Evolutionary conservation across 2,888 invertebrate genomes (phyloP), one percentile per base, ranked within the genome.

Genomic region (Dermolepida albohirtum): DNA sequence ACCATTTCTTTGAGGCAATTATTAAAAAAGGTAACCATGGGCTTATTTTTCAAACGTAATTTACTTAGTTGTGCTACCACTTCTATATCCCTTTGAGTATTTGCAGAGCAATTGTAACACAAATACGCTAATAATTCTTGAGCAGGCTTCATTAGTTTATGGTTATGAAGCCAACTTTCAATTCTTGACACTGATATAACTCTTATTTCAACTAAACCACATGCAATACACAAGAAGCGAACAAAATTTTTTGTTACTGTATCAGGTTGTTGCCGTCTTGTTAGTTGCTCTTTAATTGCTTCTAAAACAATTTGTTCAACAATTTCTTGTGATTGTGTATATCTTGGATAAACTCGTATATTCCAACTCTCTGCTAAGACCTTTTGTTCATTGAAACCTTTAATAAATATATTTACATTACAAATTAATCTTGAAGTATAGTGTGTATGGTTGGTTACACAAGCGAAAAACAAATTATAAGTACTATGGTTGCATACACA

Each of bases 81-180:
- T 78, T 92, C 91, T 27, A 88, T 84, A 75, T 92, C 92, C 50
- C 84, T 68, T 72, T 88, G 87, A 5, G 89, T 88, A 73, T 87
- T 88, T 5, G 89, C 86, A 14, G 91, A 92, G 74, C 96, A 95
- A 85, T 98, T 98, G 75, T 92, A 90, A 81, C 97, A 97, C 73
- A 98, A 89, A 77, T 94, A 92, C 64, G 96, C 92, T 27, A 98
- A 84, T 64, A 98, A 83, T 83, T 98, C 98, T 81, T 97, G 96
- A 0, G 96, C 96, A 17, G 93, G 90, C 76, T 95, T 91, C 86
- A 94, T 93, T 64, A 97, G 84, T 87, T 98, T 98, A 70, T 97
- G 96, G 80, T 97, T 97, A 81, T 97, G 96, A 67, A 98, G 86
- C 97, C 97, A 98, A 75, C 92, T 89, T 81, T 98, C 98, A 16